A percentile compares a stretch with the other conserved stretches of the same genome.
phyloP scores from a whole-genome alignment of 2,113 vertebrate species.

The Hepsetus odoe region DNA sequence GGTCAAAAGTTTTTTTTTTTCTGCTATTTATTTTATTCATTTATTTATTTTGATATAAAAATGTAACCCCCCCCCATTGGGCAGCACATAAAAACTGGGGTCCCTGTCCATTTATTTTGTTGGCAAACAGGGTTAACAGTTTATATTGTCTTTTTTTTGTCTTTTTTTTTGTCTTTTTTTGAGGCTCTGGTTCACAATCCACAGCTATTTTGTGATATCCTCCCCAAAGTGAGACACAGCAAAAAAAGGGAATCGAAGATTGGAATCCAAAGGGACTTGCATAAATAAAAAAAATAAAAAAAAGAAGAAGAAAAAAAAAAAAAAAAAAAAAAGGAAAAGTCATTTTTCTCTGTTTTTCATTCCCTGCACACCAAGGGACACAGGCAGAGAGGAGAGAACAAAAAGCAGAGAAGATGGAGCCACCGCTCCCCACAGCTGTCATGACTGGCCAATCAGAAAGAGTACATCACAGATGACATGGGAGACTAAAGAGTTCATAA shows the following conservation, averaged over 20 bases:
- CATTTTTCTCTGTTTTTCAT: slow-evolving; percentile 86
- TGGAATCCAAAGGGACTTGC: slow-evolving; percentile 98
- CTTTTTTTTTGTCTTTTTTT: slow-evolving; percentile 73
- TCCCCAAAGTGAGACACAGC: slow-evolving; percentile 79
- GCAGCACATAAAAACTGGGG: slow-evolving; percentile 86
- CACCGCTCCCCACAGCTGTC: slow-evolving; percentile 94
- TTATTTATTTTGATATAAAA: slow-evolving; percentile 85
- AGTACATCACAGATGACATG: slow-evolving; percentile 99
- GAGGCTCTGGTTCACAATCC: slow-evolving; percentile 73
- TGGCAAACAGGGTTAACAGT: slow-evolving; percentile 70
- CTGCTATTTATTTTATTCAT: slow-evolving; percentile 80
- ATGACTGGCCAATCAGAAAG: slow-evolving; percentile 99
- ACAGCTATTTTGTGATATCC: slow-evolving; percentile 74
- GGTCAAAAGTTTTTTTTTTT: slow-evolving; percentile 83
- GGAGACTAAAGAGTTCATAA: slow-evolving; percentile 99
- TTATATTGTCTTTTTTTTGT: slow-evolving; percentile 73
- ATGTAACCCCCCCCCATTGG: slow-evolving; percentile 79
- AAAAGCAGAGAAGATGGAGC: slow-evolving; percentile 74
- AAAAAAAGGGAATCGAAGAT: slow-evolving; percentile 84
- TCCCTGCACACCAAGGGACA: slow-evolving; percentile 85
- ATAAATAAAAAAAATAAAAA: slow-evolving; percentile 90
- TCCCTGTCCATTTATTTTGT: slow-evolving; percentile 74
- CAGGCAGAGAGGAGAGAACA: slow-evolving; percentile 63
- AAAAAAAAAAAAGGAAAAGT: slow-evolving; percentile 76
- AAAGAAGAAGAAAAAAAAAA: too few species aligned